Conservation (phyloP, 2,888 invertebrate genomes). For the Andrena chrysosceles region DNA sequence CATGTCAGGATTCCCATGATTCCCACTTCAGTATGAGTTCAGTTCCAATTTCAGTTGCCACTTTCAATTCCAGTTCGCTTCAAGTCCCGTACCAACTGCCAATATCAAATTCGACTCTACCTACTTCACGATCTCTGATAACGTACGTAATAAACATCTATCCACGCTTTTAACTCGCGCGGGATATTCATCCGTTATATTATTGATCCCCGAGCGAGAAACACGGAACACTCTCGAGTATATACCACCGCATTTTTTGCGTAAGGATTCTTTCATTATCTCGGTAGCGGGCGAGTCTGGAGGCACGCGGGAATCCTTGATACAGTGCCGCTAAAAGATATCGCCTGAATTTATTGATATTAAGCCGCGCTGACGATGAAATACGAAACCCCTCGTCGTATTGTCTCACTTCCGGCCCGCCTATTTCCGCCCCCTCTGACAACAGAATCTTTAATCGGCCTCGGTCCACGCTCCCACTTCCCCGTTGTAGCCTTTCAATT, state of each 20-base stretch:
- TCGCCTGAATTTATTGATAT: conserved; percentile 45
- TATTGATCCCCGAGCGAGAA: background rate
- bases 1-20: too few relatives aligned
- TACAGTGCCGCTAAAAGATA: conserved; percentile 34
- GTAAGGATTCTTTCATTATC: conserved; percentile 4
- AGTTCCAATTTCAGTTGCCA: too few relatives aligned
- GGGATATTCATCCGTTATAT: background rate
- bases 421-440: conserved; percentile 14
- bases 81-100: too few relatives aligned
- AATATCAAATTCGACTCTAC: too few relatives aligned
- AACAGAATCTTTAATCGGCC: conserved; percentile 39
- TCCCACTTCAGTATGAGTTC: too few relatives aligned
- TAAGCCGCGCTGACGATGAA: conserved; percentile 9
- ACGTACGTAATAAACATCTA: too few relatives aligned
- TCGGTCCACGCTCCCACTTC: background rate
- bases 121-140: too few relatives aligned
- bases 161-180: too few relatives aligned
- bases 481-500: conserved; percentile 29
- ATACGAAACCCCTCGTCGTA: background rate
- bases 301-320: conserved; percentile 12
- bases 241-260: background rate
- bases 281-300: background rate
- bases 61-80: too few relatives aligned
- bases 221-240: background rate
- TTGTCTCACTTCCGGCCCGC: conserved; percentile 8